A percentile compares a stretch with the other conserved stretches of the same genome.
phyloP scores from a whole-genome alignment of 2,888 invertebrate genomes.

The Polymixis lichenea region DNA sequence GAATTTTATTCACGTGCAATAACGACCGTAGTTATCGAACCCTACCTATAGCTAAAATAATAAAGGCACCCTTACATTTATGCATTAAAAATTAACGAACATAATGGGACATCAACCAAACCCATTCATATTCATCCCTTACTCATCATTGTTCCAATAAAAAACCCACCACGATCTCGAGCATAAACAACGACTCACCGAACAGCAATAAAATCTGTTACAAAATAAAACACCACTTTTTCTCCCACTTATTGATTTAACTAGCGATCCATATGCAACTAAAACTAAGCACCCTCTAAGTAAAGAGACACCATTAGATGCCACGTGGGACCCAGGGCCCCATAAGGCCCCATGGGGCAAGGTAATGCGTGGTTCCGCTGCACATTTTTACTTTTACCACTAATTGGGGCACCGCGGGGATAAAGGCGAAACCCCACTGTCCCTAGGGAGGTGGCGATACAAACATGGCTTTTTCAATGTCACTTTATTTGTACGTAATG shows the following conservation, averaged over 20 bases:
- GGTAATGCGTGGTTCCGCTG: constrained; percentile 88
- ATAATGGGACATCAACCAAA: constrained; percentile 17
- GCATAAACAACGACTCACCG: constrained; percentile 48
- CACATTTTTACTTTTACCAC: constrained; percentile 89
- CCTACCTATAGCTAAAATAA: not conserved
- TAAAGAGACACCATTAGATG: constrained; percentile 88
- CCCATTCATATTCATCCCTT: constrained; percentile 30
- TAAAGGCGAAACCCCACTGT: constrained; percentile 80
- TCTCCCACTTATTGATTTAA: constrained; percentile 76
- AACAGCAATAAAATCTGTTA: constrained; percentile 65
- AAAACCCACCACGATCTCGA: constrained; percentile 45
- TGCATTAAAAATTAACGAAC: constrained; percentile 11
- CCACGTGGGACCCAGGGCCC: constrained; percentile 82
- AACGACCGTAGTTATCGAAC: not conserved
- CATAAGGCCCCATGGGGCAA: constrained; percentile 75
- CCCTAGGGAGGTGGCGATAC: constrained; percentile 79
- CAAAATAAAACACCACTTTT: constrained; percentile 61
- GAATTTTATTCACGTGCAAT: not conserved
- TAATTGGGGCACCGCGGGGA: constrained; percentile 89
- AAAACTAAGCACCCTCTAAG: constrained; percentile 85
- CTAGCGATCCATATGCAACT: constrained; percentile 86
- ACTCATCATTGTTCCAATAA: constrained; percentile 40
- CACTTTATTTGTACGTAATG: constrained; percentile 83
- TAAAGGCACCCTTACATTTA: not conserved
- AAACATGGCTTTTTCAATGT: constrained; percentile 85